phyloP scores from a whole-genome alignment of 2,888 invertebrate genomes.

The Trissolcus japonicus region DNA sequence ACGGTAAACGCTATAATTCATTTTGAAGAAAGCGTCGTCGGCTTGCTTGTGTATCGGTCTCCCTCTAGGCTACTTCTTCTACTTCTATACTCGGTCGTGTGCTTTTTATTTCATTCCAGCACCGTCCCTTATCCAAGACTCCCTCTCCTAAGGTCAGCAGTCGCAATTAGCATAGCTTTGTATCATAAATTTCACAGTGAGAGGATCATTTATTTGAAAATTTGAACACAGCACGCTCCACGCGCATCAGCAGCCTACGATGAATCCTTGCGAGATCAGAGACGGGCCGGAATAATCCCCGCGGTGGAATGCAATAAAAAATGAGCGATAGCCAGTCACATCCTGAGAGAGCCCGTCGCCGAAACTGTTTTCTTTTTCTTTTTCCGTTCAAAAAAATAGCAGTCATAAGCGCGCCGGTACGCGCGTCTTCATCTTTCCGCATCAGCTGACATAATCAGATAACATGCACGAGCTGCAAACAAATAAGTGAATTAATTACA shows the following conservation, averaged over 20 bases:
- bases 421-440: constrained; percentile 13
- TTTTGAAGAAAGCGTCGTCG: constrained; percentile 35
- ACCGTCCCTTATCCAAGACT: constrained; percentile 28
- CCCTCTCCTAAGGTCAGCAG: constrained; percentile 51
- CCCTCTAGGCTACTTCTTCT: constrained; percentile 1
- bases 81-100: neutral
- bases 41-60: constrained; percentile 5
- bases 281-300: constrained; percentile 60
- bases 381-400: constrained; percentile 6
- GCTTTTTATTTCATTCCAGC: constrained; percentile 17
- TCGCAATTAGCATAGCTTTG: constrained; percentile 57
- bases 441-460: neutral
- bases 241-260: constrained; percentile 53
- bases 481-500: too few species aligned
- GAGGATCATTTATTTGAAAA: constrained; percentile 58
- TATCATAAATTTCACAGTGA: constrained; percentile 56
- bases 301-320: constrained; percentile 66
- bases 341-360: constrained; percentile 33
- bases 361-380: constrained; percentile 39
- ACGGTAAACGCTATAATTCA: constrained; percentile 55
- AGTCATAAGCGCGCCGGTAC: neutral
- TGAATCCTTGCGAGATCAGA: constrained; percentile 49
- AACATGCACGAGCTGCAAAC: neutral
- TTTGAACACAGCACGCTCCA: constrained; percentile 51
- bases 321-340: constrained; percentile 41